phyloP scores from a whole-genome alignment of 2,888 invertebrate genomes.

The Andricus quercusramuli region DNA sequence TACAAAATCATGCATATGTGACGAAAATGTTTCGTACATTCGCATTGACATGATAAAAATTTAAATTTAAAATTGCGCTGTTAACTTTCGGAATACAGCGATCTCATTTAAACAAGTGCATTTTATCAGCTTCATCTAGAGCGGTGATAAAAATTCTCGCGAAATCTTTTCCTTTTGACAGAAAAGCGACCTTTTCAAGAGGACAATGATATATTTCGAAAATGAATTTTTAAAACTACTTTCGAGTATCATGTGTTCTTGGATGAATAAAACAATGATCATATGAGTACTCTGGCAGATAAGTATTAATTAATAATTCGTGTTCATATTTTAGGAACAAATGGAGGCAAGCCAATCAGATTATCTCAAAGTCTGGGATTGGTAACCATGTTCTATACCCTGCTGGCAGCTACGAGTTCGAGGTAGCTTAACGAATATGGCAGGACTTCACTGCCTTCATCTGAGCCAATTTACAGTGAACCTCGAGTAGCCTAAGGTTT shows the following conservation, averaged over 20 bases:
- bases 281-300: not conserved
- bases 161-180: constrained; percentile 32
- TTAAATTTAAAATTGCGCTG: constrained; percentile 41
- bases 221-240: no score
- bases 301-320: not conserved
- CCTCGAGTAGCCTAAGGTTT: constrained; percentile 78
- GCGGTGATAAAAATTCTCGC: constrained; percentile 58
- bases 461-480: constrained; percentile 75
- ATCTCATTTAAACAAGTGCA: no score
- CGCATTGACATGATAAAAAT: not conserved
- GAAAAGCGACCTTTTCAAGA: not conserved
- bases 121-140: no score
- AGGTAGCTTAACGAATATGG: constrained; percentile 55
- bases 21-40: no score
- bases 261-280: not conserved
- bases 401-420: constrained; percentile 50
- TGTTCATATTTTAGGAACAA: constrained; percentile 54
- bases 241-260: no score
- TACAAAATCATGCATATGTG: no score
- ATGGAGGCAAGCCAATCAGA: constrained; percentile 49
- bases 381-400: constrained; percentile 25
- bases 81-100: constrained; percentile 53
- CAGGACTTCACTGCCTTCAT: constrained; percentile 63
- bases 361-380: constrained; percentile 20
- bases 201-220: not conserved